Evolutionary conservation across 1,140 invertebrate genomes (phyloP).

Genomic region (Papilio xuthus): DNA sequence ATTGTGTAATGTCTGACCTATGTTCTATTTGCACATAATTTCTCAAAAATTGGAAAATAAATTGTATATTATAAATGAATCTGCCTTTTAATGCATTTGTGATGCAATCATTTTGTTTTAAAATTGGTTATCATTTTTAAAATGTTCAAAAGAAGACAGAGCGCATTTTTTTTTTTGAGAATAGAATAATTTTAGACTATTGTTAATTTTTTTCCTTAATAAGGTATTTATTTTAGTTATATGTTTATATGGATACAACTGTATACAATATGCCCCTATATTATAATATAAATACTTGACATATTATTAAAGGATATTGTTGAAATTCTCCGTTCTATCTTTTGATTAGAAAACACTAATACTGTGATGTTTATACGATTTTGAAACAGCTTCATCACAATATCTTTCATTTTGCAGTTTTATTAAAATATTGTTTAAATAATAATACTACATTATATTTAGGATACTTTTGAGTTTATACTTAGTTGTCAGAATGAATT

Average conservation of each 20-base stretch:
- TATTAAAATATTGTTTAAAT: slow-evolving; percentile 37
- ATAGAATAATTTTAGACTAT: slow-evolving; percentile 71
- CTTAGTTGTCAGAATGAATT: slow-evolving; percentile 68
- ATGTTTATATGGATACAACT: slow-evolving; percentile 78
- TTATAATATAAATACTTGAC: slow-evolving; percentile 38
- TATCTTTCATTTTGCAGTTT: slow-evolving; percentile 39
- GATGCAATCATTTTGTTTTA: slow-evolving; percentile 58
- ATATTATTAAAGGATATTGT: slow-evolving; percentile 48
- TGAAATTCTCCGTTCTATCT: slow-evolving; percentile 39
- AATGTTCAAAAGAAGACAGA: slow-evolving; percentile 58
- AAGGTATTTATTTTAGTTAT: slow-evolving; percentile 82
- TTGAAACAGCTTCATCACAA: slow-evolving; percentile 58
- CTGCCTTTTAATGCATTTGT: slow-evolving; percentile 78
- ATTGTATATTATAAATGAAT: slow-evolving; percentile 68
- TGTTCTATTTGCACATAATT: slow-evolving; percentile 57
- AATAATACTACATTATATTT: slow-evolving; percentile 54
- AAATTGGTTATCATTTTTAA: slow-evolving; percentile 55
- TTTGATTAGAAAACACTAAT: slow-evolving; percentile 40
- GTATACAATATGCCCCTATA: slow-evolving; percentile 74
- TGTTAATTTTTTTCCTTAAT: slow-evolving; percentile 74
- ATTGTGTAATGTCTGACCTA: slow-evolving; percentile 47
- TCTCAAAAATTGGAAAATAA: slow-evolving; percentile 62
- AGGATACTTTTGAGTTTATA: slow-evolving; percentile 59
- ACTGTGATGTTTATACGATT: slow-evolving; percentile 57
- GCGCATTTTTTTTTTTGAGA: slow-evolving; percentile 68